These are phyloP conservation scores for Xenopus laevis DNA, from an alignment of 2,113 vertebrate species.

Conservation along the genomic window DNA sequence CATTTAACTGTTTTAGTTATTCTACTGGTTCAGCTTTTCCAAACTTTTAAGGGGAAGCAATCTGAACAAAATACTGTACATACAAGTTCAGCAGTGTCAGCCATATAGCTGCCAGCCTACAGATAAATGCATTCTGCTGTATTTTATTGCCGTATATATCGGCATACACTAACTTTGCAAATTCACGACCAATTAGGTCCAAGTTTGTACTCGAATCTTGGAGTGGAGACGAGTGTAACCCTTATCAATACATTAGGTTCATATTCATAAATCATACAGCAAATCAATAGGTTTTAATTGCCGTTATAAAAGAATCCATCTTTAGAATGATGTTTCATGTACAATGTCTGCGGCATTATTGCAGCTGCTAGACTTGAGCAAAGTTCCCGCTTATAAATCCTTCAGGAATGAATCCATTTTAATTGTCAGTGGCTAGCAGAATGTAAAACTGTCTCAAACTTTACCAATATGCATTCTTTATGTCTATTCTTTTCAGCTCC, in stretches of 20 bases:
- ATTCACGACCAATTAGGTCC: background rate
- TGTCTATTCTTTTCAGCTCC: conserved; percentile 12
- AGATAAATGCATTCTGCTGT: background rate
- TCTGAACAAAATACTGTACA: background rate
- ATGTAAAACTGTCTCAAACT: too few species aligned
- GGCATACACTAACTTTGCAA: background rate
- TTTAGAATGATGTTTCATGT: conserved; percentile 16
- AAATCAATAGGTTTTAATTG: conserved; percentile 33
- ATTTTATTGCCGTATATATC: background rate
- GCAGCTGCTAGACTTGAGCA: conserved; percentile 5
- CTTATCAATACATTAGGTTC: conserved; percentile 32
- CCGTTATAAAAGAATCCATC: conserved; percentile 25
- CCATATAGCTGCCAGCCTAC: background rate
- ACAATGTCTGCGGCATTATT: conserved; percentile 34
- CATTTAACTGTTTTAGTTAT: too few species aligned
- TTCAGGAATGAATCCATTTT: conserved; percentile 42
- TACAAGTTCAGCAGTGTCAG: background rate
- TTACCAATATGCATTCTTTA: conserved; percentile 7
- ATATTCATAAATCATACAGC: conserved; percentile 30
- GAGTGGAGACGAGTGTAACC: conserved; percentile 19
- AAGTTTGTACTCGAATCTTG: background rate
- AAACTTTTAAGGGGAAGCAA: background rate
- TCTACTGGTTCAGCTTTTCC: too few species aligned
- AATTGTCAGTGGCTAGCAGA: conserved; percentile 14
- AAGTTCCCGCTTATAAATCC: conserved; percentile 42